These are phyloP conservation scores for Arothron firmamentum DNA, from an alignment of 2,113 vertebrate species.

Conservation along the genomic window DNA sequence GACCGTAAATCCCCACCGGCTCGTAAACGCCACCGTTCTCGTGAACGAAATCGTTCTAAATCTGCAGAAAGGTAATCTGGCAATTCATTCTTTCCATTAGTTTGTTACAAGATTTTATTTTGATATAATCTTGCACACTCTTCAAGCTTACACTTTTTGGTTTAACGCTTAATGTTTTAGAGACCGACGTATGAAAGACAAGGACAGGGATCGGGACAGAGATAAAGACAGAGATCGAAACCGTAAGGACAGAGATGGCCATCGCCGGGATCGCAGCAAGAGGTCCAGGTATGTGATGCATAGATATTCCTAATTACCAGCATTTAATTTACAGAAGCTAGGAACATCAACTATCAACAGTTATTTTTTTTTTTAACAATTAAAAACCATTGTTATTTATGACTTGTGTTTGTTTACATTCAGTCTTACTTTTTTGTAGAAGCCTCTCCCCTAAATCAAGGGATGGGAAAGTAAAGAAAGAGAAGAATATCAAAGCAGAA, in stretches of 20 bases:
- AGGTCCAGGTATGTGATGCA: conserved; percentile 79
- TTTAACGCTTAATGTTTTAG: conserved; percentile 56
- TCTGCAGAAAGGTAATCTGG: conserved; percentile 81
- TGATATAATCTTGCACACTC: not conserved
- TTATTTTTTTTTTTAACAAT: not conserved
- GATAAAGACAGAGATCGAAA: conserved; percentile 81
- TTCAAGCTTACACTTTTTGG: not conserved
- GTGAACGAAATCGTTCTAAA: conserved; percentile 88
- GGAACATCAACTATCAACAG: not conserved
- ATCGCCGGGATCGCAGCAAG: conserved; percentile 81
- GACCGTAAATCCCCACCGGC: conserved; percentile 84
- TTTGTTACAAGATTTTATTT: not conserved
- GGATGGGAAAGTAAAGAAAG: conserved; percentile 83
- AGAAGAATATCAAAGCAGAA: conserved; percentile 83
- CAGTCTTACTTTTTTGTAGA: conserved; percentile 39
- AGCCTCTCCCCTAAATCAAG: conserved; percentile 85
- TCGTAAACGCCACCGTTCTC: conserved; percentile 84
- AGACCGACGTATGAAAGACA: conserved; percentile 87
- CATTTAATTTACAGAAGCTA: no score
- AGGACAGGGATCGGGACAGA: conserved; percentile 79
- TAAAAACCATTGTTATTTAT: not conserved
- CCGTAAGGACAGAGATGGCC: conserved; percentile 87
- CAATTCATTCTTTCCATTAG: not conserved
- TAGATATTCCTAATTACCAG: not conserved
- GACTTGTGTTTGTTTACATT: not conserved